Base-by-base conservation (phyloP, 2,888 invertebrate genomes). In the Ptychoptera albimana region DNA sequence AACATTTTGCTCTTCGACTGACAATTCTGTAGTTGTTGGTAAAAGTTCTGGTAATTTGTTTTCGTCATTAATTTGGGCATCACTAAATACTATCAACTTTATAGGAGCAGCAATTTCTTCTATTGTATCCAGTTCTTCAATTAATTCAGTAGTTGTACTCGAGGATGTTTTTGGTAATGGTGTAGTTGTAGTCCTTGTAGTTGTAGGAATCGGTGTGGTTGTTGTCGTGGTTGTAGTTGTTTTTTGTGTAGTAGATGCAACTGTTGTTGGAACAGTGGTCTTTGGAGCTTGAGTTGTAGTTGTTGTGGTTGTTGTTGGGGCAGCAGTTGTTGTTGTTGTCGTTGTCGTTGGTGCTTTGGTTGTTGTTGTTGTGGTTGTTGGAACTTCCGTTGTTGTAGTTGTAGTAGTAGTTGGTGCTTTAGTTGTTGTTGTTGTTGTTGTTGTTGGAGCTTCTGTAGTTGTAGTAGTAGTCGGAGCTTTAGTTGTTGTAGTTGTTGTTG, bases 401-500 rank as follows among this genome's bases (percentile, higher is more conserved):
- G 50, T 46, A 1, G 50, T 48, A 1, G 46, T 36, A 34, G 42
- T 53, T 51, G 53, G 42, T 39, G 54, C 52, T 2, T 55, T 52
- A 39, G 51, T 53, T 46, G 53, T 40, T 51, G 52, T 16, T 50
- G 49, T 23, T 48, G 48, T 15, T 47, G 53, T 7, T 47, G 51
- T 14, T 44, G 50, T 10, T 46, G 51, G 37, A 37, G 49, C n/a
- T 7, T 54, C 51, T 9, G 57, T 50, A 11, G 57, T 39, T 31
- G 51, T 50, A 1, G 52, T 41, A n/a, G 53, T 48, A 8, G 56
- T 50, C 6, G 53, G 50, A 2, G 51, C 50, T 12, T 51, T 51
- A 32, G 53, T 52, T 29, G 57, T 51, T 42, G 52, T 50, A 32
- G 54, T 54, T 54, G 5, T 57, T 56, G 2, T 52, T 50, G 43